Base-by-base conservation (phyloP, 2,113 vertebrate species). In the Apeltes quadracus region DNA sequence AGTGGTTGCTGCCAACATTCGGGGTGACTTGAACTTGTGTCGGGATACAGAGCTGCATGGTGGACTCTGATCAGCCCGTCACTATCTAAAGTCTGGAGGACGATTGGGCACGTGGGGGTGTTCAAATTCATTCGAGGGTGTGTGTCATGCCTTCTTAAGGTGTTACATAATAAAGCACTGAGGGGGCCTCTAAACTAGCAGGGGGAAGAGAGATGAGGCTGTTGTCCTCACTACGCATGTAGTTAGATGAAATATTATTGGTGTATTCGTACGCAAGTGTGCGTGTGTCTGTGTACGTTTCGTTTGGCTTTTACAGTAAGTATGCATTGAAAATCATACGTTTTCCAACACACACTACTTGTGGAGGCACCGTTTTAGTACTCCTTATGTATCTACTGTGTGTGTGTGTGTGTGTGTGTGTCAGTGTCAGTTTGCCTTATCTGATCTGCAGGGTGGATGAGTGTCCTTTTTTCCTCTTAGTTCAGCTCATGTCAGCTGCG, bases 91-190 rank as follows among this genome's bases (percentile, higher is more conserved):
- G 2, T 44, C 74, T 48, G 15, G 54, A 55, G 53, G 39, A 59
- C 61, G 59, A 55, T 48, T 41, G 20, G 59, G 32, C 23, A 67
- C 14, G 14, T 68, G 32, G 59, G 50, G 25, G 67, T 23, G 20
- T 73, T 81, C 53, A n/a, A n/a, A 65, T 76, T 72, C 62, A 61
- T 70, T 70, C 13, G 7, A 34, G 61, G 56, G 27, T 69, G 63
- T 67, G 57, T 54, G 70, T 67, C 36, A 25, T 62, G 66, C 57
- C 39, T 78, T 54, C 50, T 71, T 9, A 65, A 48, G 48, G 39
- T 63, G 50, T 89, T 87, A 88, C 32, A 23, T 88, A 90, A 90
- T 62, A 61, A 22, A 25, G 69, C 61, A 70, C 68, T 76, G 71
- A 75, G 71, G 69, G 77, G 27, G 71, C 23, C 23, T 72, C 69